Conservation (phyloP, 2,888 invertebrate species). For the Liodrosophila aerea region DNA sequence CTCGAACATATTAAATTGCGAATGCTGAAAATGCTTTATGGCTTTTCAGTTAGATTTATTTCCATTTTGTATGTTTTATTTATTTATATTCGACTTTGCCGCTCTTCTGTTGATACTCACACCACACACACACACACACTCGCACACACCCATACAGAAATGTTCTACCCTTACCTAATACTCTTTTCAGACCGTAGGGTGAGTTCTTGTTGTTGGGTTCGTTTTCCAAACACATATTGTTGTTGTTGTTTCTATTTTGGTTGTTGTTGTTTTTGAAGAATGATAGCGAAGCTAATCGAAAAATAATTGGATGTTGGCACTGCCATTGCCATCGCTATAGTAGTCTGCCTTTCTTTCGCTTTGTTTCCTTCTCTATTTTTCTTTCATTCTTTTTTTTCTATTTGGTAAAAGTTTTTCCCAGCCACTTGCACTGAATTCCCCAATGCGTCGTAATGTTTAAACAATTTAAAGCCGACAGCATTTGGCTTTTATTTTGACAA, state of each 20-base stretch:
- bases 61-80: constrained; percentile 81
- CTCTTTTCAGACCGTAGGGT: constrained; percentile 34
- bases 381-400: constrained; percentile 32
- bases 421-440: constrained; percentile 76
- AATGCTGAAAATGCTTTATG: constrained; percentile 82
- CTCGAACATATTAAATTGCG: constrained; percentile 81
- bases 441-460: constrained; percentile 79
- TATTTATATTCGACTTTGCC: constrained; percentile 79
- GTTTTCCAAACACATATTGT: constrained; percentile 58
- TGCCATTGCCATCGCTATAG: constrained; percentile 35
- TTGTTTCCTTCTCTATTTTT: constrained; percentile 37
- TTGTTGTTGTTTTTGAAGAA: constrained; percentile 72
- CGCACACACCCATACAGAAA: constrained; percentile 26
- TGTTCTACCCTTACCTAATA: constrained; percentile 42
- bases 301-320: constrained; percentile 80
- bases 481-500: constrained; percentile 69
- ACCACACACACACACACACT: constrained; percentile 26
- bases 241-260: constrained; percentile 21
- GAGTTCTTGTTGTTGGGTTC: constrained; percentile 47
- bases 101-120: constrained; percentile 62
- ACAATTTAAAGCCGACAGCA: constrained; percentile 70
- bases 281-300: constrained; percentile 82
- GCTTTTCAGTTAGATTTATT: constrained; percentile 82
- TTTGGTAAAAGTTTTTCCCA: constrained; percentile 58
- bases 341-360: constrained; percentile 44